Evolutionary conservation across 1,140 invertebrate species (phyloP), one percentile per base, ranked within the genome.

Genomic region (Hyles euphorbiae): DNA sequence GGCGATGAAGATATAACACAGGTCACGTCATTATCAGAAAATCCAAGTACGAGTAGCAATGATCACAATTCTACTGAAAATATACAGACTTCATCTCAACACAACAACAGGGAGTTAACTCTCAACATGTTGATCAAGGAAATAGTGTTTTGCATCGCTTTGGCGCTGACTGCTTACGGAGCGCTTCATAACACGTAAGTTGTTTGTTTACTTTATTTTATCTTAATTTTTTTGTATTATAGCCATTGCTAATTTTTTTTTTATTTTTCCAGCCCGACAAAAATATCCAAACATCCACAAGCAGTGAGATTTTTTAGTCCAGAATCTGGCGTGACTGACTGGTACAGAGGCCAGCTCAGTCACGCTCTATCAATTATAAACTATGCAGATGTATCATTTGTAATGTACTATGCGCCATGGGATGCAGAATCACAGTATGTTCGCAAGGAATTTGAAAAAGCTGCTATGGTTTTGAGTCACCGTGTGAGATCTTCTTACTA

Each of bases 391-490:
- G 84, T 95, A 9, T 92, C 93, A 53, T 95, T 97, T 90, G 91
- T 96, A 43, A 95, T 97, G 94, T 96, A 94, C 77, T 97, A 97
- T 89, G 95, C 96, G 9, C 95, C 96, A 0, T 97, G 96, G 96
- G 95, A 96, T 91, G 93, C 95, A 1, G 93, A 95, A 70, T 94
- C 93, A 70, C 94, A 95, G 79, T 86, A 90, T 75, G 90, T 93
- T 0, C 90, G 92, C 58, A 74, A 90, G 48, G 94, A 96, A 73
- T 96, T 96, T 90, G 92, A 95, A 77, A 91, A 89, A 68, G 93
- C 93, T 60, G 94, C 95, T 9, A 88, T 90, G 68, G 92, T 93
- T 76, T 92, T 95, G 87, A 87, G 92, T 72, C 91, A 93, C 65
- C 86, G 94, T 87, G 94, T 95, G 87, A 78, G 74, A 12, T 72